Conservation (phyloP, 1,140 invertebrate species). For the Brachystomella parvula region DNA sequence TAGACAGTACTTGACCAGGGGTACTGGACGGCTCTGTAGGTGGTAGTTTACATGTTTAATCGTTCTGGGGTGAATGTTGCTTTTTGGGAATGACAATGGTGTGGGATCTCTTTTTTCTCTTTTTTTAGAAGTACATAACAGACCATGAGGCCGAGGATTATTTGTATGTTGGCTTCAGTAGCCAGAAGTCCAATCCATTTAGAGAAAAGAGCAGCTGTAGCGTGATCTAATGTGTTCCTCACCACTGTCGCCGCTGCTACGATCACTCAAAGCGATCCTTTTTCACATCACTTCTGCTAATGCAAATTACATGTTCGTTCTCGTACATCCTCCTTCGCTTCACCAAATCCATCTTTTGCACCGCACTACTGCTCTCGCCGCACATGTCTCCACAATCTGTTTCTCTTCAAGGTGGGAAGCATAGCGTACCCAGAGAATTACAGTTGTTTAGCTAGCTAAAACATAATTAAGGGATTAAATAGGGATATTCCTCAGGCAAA, state of each 20-base stretch:
- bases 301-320: not conserved
- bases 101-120: conserved; percentile 4
- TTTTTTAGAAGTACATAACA: conserved; percentile 64
- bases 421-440: no score
- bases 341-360: not conserved
- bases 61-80: not conserved
- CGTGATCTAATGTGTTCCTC: conserved; percentile 56
- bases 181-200: conserved; percentile 94
- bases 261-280: not conserved
- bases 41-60: not conserved
- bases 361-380: not conserved
- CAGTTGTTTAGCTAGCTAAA: no score
- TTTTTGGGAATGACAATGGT: not conserved
- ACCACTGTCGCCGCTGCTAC: not conserved
- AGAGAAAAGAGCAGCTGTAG: conserved; percentile 89
- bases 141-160: conserved; percentile 82
- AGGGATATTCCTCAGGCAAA: no score
- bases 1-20: not conserved
- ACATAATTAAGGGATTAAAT: no score
- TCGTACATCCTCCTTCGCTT: not conserved
- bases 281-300: no score
- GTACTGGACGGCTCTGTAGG: not conserved
- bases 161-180: conserved; percentile 85
- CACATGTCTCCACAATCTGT: not conserved
- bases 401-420: no score